Base-by-base conservation (phyloP, 2,797 vertebrate species). In the Ptychobarbus kaznakovi region DNA sequence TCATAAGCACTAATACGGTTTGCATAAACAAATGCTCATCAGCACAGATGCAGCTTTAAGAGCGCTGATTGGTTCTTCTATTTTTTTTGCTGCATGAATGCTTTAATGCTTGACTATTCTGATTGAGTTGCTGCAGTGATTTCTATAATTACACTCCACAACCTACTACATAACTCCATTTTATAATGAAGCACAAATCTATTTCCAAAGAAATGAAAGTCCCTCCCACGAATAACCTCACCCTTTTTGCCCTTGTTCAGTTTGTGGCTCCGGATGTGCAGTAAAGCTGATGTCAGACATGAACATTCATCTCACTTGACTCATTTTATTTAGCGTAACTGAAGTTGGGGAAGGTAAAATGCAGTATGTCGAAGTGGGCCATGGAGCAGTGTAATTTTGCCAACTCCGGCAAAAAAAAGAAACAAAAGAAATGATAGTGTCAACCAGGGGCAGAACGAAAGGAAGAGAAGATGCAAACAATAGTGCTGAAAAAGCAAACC, bases 261-360 rank as follows among this genome's bases (percentile, higher is more conserved):
- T 74, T 42, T 73, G 84, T 80, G 76, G 53, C 85, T 87, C 75
- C 38, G 49, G 63, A 82, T 44, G 70, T 82, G 51, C 80, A 58
- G 85, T 56, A 85, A 63, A 75, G 86, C 87, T 86, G 75, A 89
- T 68, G 81, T 63, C 80, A 87, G 84, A 83, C 86, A 83, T 81
- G 81, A 66, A 86, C 86, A 88, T 89, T 88, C 49, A 86, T 90
- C 87, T 91, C 80, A 77, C 89, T 86, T 82, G 75, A 74, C 76
- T 81, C 6, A 72, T 81, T 88, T 81, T 73, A 81, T 86, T 81
- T 78, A 65, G 61, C 38, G 65, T 82, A 80, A 70, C 68, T 40
- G 66, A 76, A 80, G 74, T 88, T 72, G 40, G 3, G 76, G 74
- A 87, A 81, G 75, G 89, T 89, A 83, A 90, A 87, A 84, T 81